Evolutionary conservation across 2,888 invertebrate species (phyloP).

Genomic region (Rosalia funebris): DNA sequence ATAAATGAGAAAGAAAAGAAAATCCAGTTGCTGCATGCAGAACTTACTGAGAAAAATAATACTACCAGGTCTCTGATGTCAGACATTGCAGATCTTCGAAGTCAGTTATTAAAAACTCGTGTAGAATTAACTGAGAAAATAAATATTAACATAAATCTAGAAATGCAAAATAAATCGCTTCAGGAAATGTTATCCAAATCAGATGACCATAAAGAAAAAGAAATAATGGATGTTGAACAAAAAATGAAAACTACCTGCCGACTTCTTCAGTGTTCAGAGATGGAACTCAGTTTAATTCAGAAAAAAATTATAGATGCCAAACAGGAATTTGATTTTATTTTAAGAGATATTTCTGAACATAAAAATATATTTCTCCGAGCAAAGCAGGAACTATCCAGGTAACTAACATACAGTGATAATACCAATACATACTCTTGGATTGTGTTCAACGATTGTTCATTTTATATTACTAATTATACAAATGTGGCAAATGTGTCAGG

Average conservation of each 20-base stretch:
- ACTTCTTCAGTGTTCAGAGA: constrained; percentile 15
- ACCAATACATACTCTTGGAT: no score
- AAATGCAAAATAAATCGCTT: constrained; percentile 25
- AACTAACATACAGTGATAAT: no score
- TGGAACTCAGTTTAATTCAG: constrained; percentile 6
- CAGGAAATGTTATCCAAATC: constrained; percentile 14
- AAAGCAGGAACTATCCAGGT: constrained; percentile 33
- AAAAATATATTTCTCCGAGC: constrained; percentile 22
- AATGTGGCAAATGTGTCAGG: no score
- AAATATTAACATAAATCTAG: constrained; percentile 10
- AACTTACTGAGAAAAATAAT: constrained; percentile 21
- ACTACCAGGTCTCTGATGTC: constrained; percentile 14
- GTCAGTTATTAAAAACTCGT: constrained; percentile 9
- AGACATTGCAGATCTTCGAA: constrained; percentile 11
- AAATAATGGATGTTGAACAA: constrained; percentile 2
- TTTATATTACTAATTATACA: no score
- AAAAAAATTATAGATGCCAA: constrained; percentile 8
- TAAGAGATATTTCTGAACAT: constrained; percentile 16
- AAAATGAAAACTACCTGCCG: constrained; percentile 3
- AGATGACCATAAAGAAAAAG: constrained; percentile 12
- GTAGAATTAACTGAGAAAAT: constrained; percentile 24
- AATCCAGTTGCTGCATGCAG: not conserved
- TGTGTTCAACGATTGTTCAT: no score
- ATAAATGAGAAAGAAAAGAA: not conserved
- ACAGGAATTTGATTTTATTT: constrained; percentile 9